These are phyloP conservation scores for Turdus rufiventris DNA, from an alignment of 2,113 vertebrate genomes.

Conservation along the genomic window DNA sequence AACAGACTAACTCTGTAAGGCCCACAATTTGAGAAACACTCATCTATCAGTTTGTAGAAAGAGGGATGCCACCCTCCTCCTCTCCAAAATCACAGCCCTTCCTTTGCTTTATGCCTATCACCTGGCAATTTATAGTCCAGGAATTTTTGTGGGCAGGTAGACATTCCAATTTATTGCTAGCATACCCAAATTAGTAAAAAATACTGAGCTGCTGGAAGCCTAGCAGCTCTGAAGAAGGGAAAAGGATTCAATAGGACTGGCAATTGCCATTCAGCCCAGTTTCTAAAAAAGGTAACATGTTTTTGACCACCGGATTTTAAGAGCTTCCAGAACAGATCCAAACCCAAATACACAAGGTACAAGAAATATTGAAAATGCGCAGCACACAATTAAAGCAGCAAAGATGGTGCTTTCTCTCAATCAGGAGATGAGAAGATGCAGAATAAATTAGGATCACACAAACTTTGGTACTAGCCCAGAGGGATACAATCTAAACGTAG, in stretches of 20 bases:
- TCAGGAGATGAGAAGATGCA: neutral
- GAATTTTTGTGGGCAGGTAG: neutral
- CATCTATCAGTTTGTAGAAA: neutral
- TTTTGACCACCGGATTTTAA: neutral
- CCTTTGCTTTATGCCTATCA: neutral
- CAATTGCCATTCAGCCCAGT: neutral
- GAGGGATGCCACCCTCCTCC: neutral
- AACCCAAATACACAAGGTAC: neutral
- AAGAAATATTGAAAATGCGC: neutral
- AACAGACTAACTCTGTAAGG: neutral
- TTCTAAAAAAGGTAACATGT: neutral
- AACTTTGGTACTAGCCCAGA: neutral
- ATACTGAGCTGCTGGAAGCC: neutral
- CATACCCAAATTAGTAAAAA: neutral
- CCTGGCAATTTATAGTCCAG: neutral
- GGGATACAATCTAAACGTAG: neutral
- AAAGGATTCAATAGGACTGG: neutral
- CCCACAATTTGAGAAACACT: neutral
- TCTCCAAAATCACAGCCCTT: neutral
- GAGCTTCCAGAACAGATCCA: neutral
- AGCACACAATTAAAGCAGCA: neutral
- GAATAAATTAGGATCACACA: neutral
- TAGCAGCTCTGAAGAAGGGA: neutral
- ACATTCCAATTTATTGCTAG: neutral
- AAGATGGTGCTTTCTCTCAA: neutral